Evolutionary conservation across 2,888 invertebrate species (phyloP), one percentile per base, ranked within the genome.

Genomic region (Drosophila peninsularis): DNA sequence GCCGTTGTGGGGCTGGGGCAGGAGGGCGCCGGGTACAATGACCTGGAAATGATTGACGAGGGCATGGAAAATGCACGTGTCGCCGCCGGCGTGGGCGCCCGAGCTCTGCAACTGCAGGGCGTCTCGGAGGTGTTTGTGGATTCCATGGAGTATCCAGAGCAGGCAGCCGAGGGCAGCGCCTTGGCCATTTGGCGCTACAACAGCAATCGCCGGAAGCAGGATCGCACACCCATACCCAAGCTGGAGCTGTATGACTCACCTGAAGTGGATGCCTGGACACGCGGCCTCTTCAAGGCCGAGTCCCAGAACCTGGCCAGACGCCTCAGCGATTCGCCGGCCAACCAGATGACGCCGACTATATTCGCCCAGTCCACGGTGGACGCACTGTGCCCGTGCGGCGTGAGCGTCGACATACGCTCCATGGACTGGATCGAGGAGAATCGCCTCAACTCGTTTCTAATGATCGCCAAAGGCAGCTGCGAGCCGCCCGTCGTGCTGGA

Each of bases 251-350:
- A 92, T 68, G 94, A 94, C 72, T 93, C 93, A n/a, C 91, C 93
- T 2, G 94, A 94, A 66, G 89, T 92, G 14, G 93, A 94, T 75
- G 91, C 93, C 42, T 96, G 96, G 95, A 93, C 93, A 19, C 91
- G 94, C 34, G 97, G 96, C 1, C 90, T 93, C 14, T 94, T 95
- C 62, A 94, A 96, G 88, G 96, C 96, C 0, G 94, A 95, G 68
- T 95, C 95, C 0, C 96, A 96, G 91, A 96, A 96, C 90, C 93
- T 96, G 86, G 95, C 96, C 0, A 92, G 96, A 21, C 93, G 94
- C 55, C 91, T 96, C 5, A 94, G 94, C 83, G 96, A 96, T 87
- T 94, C 94, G 1, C 96, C 96, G 0, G 94, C 95, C 9, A 97
- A 96, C 91, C 93, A 94, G 80, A 95, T 96, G 94, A 96, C 96